These are phyloP conservation scores for Onychomys leucogaster DNA, from an alignment of 2,797 vertebrate species.

Conservation along the genomic window DNA sequence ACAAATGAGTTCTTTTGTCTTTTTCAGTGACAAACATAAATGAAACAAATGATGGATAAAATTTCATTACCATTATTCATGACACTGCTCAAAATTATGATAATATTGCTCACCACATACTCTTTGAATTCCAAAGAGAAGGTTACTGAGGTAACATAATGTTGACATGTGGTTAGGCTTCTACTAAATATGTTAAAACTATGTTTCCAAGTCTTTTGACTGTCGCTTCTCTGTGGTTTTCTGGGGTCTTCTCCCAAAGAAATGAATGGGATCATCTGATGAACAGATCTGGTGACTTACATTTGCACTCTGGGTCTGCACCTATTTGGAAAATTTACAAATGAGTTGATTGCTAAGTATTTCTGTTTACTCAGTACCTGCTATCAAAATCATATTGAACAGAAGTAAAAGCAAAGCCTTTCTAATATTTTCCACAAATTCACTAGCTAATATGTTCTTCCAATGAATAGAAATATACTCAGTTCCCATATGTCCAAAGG, in stretches of 20 bases:
- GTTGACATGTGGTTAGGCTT: not conserved
- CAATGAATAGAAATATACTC: constrained; percentile 18
- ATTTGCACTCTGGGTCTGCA: not conserved
- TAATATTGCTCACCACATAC: not conserved
- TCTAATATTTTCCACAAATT: not conserved
- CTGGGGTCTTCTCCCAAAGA: not conserved
- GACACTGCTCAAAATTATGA: not conserved
- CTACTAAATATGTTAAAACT: not conserved
- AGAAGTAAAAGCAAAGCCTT: not conserved
- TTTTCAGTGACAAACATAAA: not conserved
- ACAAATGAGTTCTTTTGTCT: not conserved
- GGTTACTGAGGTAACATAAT: not conserved
- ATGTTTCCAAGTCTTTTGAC: not conserved
- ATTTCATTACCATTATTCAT: not conserved
- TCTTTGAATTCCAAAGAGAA: not conserved
- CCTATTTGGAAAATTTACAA: not conserved
- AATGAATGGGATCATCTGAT: not conserved
- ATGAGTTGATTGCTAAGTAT: not conserved
- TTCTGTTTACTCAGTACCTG: not conserved
- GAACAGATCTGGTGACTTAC: not conserved
- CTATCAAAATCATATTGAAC: not conserved
- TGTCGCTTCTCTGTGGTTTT: not conserved
- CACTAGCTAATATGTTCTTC: not conserved
- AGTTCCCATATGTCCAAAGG: not conserved
- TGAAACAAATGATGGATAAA: not conserved